Percentiles rank a stretch among this genome's conserved stretches.
phyloP scores from a whole-genome alignment of 92 coral and sea anemone genomes.

The Muricea muricata region DNA sequence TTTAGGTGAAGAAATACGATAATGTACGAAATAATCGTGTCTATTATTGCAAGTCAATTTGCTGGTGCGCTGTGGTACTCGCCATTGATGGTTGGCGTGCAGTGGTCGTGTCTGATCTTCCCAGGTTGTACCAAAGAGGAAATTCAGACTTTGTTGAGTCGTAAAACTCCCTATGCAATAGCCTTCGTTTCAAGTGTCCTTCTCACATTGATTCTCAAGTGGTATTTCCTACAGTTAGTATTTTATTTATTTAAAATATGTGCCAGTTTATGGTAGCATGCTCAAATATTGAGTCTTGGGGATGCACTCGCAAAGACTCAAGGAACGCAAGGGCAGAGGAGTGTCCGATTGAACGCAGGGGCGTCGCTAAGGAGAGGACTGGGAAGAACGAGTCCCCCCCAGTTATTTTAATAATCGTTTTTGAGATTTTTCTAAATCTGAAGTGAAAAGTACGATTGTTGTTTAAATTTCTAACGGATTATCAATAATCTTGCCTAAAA shows the following conservation, averaged over 20 bases:
- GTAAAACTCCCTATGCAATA: constrained; percentile 2
- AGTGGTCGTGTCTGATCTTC: constrained; percentile 50
- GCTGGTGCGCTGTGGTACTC: constrained; percentile 61
- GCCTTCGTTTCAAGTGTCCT: constrained; percentile 8
- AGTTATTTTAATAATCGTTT: too few species aligned
- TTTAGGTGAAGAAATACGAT: not conserved
- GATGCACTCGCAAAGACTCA: too few species aligned
- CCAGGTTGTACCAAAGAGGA: constrained; percentile 45
- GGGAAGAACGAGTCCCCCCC: too few species aligned
- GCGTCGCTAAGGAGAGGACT: too few species aligned
- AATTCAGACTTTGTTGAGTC: constrained; percentile 11
- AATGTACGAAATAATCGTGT: constrained; percentile 20
- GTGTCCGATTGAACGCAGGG: too few species aligned
- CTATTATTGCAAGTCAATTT: constrained; percentile 51
- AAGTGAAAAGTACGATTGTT: too few species aligned
- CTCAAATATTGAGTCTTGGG: too few species aligned
- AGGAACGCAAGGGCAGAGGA: too few species aligned
- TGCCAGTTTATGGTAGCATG: too few species aligned
- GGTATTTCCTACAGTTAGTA: constrained; percentile 30
- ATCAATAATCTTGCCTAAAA: too few species aligned
- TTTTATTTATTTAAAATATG: not conserved
- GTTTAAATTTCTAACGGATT: too few species aligned
- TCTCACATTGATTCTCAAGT: constrained; percentile 16
- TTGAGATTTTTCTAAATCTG: too few species aligned
- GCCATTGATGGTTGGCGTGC: constrained; percentile 42